phyloP scores from a whole-genome alignment of 1,140 invertebrate genomes.

The Antheraea pernyi region DNA sequence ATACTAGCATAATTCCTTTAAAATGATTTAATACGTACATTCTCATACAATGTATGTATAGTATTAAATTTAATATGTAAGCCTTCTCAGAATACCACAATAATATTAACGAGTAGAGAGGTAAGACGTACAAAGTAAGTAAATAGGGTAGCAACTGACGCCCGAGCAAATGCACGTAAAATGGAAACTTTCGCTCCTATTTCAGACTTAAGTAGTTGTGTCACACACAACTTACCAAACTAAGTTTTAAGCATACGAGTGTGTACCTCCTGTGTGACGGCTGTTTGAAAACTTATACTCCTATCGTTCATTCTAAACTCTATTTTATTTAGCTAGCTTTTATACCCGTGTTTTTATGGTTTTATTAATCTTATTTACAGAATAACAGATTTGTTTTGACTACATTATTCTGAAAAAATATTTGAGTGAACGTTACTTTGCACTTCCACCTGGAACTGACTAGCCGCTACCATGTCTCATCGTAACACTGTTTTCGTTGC shows the following conservation, averaged over 20 bases:
- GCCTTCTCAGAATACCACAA: too few relatives aligned
- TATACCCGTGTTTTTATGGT: not conserved
- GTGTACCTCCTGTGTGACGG: not conserved
- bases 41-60: too few relatives aligned
- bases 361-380: too few relatives aligned
- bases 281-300: not conserved
- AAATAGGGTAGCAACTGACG: not conserved
- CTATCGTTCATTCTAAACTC: not conserved
- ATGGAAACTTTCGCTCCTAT: conserved; percentile 6
- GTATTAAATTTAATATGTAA: too few relatives aligned
- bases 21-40: too few relatives aligned
- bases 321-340: not conserved
- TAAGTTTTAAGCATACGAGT: conserved; percentile 5
- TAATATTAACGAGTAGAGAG: not conserved
- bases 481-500: too few relatives aligned
- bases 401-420: too few relatives aligned
- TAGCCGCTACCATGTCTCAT: too few relatives aligned
- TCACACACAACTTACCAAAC: conserved; percentile 6
- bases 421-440: too few relatives aligned
- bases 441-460: too few relatives aligned
- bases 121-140: not conserved
- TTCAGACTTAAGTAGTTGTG: conserved; percentile 5
- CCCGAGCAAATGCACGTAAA: not conserved
- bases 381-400: too few relatives aligned
- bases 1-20: too few relatives aligned